These are phyloP conservation scores for Borostomias antarcticus DNA, from an alignment of 2,797 vertebrate genomes.

Conservation along the genomic window DNA sequence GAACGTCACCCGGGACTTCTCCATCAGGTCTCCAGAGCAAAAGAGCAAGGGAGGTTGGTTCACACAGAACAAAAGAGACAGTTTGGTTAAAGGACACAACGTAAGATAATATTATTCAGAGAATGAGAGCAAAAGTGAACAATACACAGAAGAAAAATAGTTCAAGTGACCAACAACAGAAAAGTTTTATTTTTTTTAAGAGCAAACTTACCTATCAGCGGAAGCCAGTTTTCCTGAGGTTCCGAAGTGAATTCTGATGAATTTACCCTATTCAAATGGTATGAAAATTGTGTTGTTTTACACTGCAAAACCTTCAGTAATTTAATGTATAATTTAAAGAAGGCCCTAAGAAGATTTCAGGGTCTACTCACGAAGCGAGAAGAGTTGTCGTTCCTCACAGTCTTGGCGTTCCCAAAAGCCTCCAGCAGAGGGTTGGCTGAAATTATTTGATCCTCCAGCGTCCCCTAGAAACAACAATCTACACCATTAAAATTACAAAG, in stretches of 20 bases:
- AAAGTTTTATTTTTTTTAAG: not conserved
- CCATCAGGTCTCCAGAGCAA: conserved; percentile 79
- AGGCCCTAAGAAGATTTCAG: not conserved
- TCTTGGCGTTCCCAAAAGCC: conserved; percentile 73
- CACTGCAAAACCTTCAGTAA: not conserved
- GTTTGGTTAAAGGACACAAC: too few species aligned
- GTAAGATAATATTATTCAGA: not conserved
- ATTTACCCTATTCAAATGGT: conserved; percentile 70
- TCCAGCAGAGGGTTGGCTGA: too few species aligned
- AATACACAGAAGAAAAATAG: not conserved
- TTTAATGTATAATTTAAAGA: conserved; percentile 10
- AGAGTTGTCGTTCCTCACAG: conserved; percentile 51
- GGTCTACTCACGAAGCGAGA: conserved; percentile 57
- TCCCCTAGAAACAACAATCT: conserved; percentile 11
- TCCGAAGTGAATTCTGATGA: conserved; percentile 81
- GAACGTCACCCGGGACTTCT: conserved; percentile 85
- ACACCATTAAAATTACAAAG: not conserved
- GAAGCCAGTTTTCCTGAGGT: conserved; percentile 85
- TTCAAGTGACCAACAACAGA: not conserved
- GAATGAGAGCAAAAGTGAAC: not conserved
- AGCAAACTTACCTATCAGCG: conserved; percentile 71
- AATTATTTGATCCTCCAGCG: conserved; percentile 26
- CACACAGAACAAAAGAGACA: too few species aligned
- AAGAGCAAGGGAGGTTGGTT: too few species aligned
- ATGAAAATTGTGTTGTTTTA: not conserved